phyloP scores from a whole-genome alignment of 2,888 invertebrate genomes.

The Mellilla xanthometata region DNA sequence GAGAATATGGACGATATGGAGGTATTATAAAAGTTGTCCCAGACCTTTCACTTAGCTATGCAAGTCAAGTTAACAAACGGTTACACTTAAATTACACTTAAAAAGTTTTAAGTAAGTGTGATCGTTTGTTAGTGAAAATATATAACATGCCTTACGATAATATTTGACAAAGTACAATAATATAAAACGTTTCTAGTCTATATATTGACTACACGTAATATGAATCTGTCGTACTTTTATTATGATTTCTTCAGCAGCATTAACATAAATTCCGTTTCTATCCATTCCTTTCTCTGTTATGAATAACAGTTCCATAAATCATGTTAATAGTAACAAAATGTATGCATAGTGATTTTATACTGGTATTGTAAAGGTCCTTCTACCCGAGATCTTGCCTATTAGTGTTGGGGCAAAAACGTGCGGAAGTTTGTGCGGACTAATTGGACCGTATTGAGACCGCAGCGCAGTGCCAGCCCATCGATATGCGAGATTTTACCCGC shows the following conservation, averaged over 20 bases:
- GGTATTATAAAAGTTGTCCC: no score
- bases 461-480: constrained; percentile 46
- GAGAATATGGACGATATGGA: no score
- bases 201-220: no score
- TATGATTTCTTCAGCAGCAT: constrained; percentile 29
- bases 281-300: constrained; percentile 31
- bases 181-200: no score
- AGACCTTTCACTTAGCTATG: no score
- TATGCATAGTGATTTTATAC: constrained; percentile 29
- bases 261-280: constrained; percentile 30
- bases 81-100: no score
- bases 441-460: constrained; percentile 73
- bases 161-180: no score
- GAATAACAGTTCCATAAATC: constrained; percentile 36
- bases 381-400: constrained; percentile 66
- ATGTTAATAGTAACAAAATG: constrained; percentile 30
- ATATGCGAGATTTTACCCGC: constrained; percentile 46
- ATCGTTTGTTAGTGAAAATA: no score
- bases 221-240: constrained; percentile 29
- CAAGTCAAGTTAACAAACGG: no score
- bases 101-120: no score
- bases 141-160: no score
- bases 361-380: constrained; percentile 51
- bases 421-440: constrained; percentile 73
- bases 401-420: constrained; percentile 74